Percentiles rank a stretch among this genome's conserved stretches.
These are phyloP conservation scores for Lepisosteus oculatus DNA, from an alignment of 2,113 vertebrate species.

Conservation along the genomic window DNA sequence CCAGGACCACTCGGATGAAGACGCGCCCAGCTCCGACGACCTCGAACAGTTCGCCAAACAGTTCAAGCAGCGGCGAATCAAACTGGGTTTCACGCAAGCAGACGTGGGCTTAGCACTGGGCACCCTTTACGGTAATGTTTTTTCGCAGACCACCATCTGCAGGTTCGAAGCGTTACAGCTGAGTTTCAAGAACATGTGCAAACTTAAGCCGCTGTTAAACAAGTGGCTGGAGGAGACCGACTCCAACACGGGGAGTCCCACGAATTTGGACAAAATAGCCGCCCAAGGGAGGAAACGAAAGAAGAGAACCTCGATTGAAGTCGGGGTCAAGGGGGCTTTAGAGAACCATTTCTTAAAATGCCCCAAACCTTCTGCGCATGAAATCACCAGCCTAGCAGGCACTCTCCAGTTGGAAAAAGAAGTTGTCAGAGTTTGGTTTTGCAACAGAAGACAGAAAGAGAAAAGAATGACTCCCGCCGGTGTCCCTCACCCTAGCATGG, in stretches of 20 bases:
- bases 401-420: conserved; percentile 97
- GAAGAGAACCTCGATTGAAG: conserved; percentile 98
- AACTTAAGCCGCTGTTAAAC: conserved; percentile 93
- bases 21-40: conserved; percentile 95
- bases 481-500: conserved; percentile 91
- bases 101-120: conserved; percentile 95
- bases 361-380: conserved; percentile 96
- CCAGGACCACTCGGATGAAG: conserved; percentile 92
- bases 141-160: conserved; percentile 98
- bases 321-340: conserved; percentile 95
- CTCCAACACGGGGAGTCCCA: conserved; percentile 93
- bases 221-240: conserved; percentile 99
- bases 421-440: conserved; percentile 99
- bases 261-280: conserved; percentile 97
- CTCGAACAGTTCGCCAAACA: conserved; percentile 98
- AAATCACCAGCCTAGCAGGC: conserved; percentile 94
- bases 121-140: conserved; percentile 96
- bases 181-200: conserved; percentile 98
- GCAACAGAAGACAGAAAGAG: conserved; percentile 99
- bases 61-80: conserved; percentile 98
- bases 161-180: conserved; percentile 97
- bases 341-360: conserved; percentile 98
- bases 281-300: conserved; percentile 97
- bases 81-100: conserved; percentile 97
- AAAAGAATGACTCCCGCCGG: conserved; percentile 97